Percentiles rank a stretch among this genome's conserved stretches.
phyloP scores from a whole-genome alignment of 2,888 invertebrate species.

The Stegophylla sp. region DNA sequence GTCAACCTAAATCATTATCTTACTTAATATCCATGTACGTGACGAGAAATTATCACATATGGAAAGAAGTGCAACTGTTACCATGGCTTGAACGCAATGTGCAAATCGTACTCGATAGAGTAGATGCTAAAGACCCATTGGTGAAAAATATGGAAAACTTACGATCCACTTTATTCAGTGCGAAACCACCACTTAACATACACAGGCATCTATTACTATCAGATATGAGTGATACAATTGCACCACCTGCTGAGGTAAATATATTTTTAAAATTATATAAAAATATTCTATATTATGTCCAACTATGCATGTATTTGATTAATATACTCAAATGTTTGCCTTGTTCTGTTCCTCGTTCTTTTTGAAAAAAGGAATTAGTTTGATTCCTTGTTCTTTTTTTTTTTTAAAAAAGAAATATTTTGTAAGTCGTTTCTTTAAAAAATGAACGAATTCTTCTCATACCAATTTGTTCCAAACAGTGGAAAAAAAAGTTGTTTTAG shows the following conservation, averaged over 20 bases:
- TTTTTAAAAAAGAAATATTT: too few relatives aligned
- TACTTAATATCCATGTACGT: conserved; percentile 78
- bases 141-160: conserved; percentile 72
- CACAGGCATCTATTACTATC: conserved; percentile 76
- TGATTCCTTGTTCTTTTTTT: too few relatives aligned
- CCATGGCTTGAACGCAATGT: conserved; percentile 81
- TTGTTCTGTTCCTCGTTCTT: too few relatives aligned
- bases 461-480: too few relatives aligned
- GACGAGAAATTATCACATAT: conserved; percentile 76
- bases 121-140: conserved; percentile 71
- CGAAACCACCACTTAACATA: conserved; percentile 72
- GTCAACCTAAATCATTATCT: conserved; percentile 69
- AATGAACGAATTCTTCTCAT: too few relatives aligned
- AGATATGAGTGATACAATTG: conserved; percentile 74
- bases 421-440: too few relatives aligned
- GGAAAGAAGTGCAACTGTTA: conserved; percentile 78
- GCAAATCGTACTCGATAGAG: conserved; percentile 70
- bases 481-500: too few relatives aligned
- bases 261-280: neutral
- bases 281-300: too few relatives aligned
- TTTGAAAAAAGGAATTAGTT: too few relatives aligned
- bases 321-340: too few relatives aligned
- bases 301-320: neutral
- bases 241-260: conserved; percentile 69
- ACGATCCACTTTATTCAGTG: conserved; percentile 71